phyloP scores from a whole-genome alignment of 2,797 vertebrate species.

The Anolis apletophallus region DNA sequence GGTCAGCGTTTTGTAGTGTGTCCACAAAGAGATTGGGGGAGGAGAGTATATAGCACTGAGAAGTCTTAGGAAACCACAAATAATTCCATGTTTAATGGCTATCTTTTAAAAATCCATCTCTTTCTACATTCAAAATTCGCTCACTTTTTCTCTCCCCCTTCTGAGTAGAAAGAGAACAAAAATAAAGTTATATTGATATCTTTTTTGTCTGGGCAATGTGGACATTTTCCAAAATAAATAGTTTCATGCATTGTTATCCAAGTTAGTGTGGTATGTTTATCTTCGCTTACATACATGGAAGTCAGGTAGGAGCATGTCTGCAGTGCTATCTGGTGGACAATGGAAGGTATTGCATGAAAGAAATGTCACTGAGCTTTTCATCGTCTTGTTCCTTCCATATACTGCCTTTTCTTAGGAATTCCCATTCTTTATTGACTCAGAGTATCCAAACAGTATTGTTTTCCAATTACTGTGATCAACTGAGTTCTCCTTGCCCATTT shows the following conservation, averaged over 20 bases:
- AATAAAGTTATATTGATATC: background rate
- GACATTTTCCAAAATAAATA: conserved; percentile 9
- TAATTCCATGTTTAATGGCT: background rate
- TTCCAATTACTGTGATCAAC: background rate
- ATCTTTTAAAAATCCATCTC: background rate
- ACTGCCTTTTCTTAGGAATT: background rate
- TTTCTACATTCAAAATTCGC: too few relatives aligned
- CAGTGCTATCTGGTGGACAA: background rate
- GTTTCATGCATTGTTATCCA: background rate
- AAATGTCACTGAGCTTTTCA: too few relatives aligned
- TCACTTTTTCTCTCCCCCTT: background rate
- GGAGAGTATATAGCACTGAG: background rate
- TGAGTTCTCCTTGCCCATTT: background rate
- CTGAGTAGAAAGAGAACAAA: background rate
- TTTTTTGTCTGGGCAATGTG: background rate
- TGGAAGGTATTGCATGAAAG: too few relatives aligned
- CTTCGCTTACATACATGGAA: too few relatives aligned
- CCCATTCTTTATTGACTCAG: background rate
- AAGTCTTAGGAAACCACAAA: background rate
- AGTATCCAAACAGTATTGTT: background rate
- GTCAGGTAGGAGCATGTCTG: background rate
- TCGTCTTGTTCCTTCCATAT: too few relatives aligned
- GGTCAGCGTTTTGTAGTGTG: background rate
- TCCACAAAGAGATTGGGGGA: background rate
- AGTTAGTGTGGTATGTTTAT: background rate